These are phyloP conservation scores for Apus apus DNA, from an alignment of 2,113 vertebrate genomes.

Conservation along the genomic window DNA sequence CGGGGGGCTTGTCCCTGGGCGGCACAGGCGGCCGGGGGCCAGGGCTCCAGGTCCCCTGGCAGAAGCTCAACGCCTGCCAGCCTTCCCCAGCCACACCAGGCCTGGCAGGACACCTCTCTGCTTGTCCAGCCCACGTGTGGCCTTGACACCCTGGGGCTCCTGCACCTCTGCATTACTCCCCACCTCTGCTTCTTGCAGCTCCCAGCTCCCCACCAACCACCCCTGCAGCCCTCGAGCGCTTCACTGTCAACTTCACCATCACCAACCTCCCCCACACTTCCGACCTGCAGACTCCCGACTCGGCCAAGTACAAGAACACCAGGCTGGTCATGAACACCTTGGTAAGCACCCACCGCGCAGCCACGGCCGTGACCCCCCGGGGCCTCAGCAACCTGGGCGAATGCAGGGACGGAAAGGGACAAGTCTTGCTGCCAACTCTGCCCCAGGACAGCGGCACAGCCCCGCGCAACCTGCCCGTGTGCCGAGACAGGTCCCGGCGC, in stretches of 20 bases:
- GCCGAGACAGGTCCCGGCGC: too few species aligned
- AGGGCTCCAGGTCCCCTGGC: neutral
- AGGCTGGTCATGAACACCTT: too few species aligned
- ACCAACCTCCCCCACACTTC: neutral
- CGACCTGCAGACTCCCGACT: neutral
- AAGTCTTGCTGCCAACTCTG: too few species aligned
- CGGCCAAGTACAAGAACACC: neutral
- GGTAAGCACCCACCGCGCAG: neutral
- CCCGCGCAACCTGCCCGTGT: too few species aligned
- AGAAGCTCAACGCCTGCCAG: neutral
- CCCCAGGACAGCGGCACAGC: too few species aligned
- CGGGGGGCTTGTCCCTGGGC: too few species aligned
- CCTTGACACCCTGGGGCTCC: fast-evolving
- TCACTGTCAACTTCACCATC: conserved; percentile 27
- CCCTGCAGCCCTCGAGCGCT: fast-evolving
- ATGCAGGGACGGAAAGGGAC: too few species aligned
- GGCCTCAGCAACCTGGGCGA: too few species aligned
- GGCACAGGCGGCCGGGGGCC: too few species aligned
- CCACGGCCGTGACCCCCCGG: neutral
- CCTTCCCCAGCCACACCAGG: neutral
- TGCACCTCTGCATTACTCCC: fast-evolving
- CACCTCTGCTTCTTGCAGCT: neutral
- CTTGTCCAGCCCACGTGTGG: too few species aligned
- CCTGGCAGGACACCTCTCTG: too few species aligned
- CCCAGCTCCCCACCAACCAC: neutral